Evolutionary conservation across 2,113 vertebrate species (phyloP), one percentile per base, ranked within the genome.

Genomic region (Coptodon rendalli): DNA sequence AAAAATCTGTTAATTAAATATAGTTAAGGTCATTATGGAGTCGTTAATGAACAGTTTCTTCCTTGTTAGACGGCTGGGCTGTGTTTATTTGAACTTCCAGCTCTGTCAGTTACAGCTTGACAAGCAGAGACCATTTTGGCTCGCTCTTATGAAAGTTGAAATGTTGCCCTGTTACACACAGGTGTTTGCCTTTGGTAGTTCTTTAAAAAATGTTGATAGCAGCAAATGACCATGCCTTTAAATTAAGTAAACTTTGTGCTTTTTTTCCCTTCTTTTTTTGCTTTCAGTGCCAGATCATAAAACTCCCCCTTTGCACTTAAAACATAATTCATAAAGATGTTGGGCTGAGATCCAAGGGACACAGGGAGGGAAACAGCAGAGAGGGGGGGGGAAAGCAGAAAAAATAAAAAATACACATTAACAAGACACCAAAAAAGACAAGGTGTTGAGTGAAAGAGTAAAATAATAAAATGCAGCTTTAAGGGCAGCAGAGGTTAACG

Each of bases 121-220:
- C 84, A 34, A 78, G 79, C 34, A 82, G 29, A 87, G 4, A 63
- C 27, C 43, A 6, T 38, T 59, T 85, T 68, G 83, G 84, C 45
- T 80, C 22, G 19, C 57, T 40, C 40, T 80, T 45, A 40, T 85
- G 40, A 88, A 91, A 66, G 84, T 57, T 76, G 68, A 29, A 31
- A 52, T 10, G 45, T 83, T 88, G 88, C 68, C 57, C 76, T 87
- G 40, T 61, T 83, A 68, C 59, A 83, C 80, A 63, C 87, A 89
- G 88, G 81, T 90, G 90, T 92, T 91, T 83, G 86, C 40, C 54
- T 63, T 84, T 76, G 71, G 87, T 91, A 61, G 29, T 56, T 83
- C 57, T 10, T n/a, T 27, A 22, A 89, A 87, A 82, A 86, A 86
- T 83, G 31, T 78, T 83, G 85, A 89, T 81, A 83, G 71, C 27